Conservation (phyloP, 2,888 invertebrate species). For the Noctua janthina region DNA sequence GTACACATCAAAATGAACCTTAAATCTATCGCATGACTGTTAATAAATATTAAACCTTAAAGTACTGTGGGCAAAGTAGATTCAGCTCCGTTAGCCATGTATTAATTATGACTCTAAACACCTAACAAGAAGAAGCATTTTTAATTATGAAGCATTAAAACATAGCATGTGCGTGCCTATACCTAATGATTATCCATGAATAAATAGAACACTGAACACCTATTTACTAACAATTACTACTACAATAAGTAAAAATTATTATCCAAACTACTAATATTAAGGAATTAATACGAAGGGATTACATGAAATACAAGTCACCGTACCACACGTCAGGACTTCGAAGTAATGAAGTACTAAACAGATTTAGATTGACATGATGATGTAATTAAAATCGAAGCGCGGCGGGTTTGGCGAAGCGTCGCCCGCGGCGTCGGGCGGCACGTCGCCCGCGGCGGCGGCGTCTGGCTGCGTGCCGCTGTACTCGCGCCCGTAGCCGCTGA, state of each 20-base stretch:
- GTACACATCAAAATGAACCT: background rate
- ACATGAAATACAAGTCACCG: background rate
- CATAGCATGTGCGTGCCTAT: too few relatives aligned
- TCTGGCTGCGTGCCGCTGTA: background rate
- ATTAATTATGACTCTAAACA: too few relatives aligned
- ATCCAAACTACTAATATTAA: background rate
- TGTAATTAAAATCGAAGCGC: conserved; percentile 10
- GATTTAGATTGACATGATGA: conserved; percentile 35
- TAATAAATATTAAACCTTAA: background rate
- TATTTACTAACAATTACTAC: background rate
- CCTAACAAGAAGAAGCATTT: too few relatives aligned
- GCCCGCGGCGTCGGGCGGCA: background rate
- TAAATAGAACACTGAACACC: background rate
- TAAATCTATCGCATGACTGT: background rate
- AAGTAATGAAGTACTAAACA: background rate
- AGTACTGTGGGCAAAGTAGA: too few relatives aligned
- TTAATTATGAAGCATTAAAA: too few relatives aligned
- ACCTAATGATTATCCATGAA: background rate
- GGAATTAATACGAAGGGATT: background rate
- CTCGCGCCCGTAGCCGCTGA: conserved; percentile 1
- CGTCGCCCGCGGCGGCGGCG: background rate
- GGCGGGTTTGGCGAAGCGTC: background rate
- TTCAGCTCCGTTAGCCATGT: too few relatives aligned
- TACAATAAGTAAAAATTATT: background rate
- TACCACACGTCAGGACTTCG: background rate